phyloP scores from a whole-genome alignment of 2,888 invertebrate species.

The Gonocerus acuteangulatus region DNA sequence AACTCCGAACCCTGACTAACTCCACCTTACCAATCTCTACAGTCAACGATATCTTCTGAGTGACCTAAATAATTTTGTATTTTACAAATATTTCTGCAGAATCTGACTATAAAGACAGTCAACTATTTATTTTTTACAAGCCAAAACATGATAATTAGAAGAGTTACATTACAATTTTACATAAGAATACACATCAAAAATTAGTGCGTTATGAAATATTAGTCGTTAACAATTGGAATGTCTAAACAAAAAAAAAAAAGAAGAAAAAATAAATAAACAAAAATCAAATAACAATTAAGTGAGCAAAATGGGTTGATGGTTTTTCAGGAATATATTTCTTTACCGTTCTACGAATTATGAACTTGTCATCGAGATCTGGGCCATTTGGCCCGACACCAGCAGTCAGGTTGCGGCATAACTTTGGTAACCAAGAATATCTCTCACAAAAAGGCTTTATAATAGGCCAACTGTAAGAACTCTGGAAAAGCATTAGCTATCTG shows the following conservation, averaged over 20 bases:
- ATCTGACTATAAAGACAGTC: no score
- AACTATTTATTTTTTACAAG: no score
- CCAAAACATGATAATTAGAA: no score
- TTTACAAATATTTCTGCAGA: no score
- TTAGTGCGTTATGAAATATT: background rate
- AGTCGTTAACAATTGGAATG: background rate
- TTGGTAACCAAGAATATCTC: slow-evolving; percentile 38
- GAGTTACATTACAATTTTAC: no score
- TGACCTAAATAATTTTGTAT: no score
- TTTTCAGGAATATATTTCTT: slow-evolving; percentile 31
- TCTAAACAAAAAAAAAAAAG: background rate
- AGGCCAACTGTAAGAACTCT: slow-evolving; percentile 53
- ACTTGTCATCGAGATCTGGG: slow-evolving; percentile 43
- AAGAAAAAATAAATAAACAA: slow-evolving; percentile 11
- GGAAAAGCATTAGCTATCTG: slow-evolving; percentile 39
- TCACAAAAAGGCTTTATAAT: slow-evolving; percentile 39
- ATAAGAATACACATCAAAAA: no score
- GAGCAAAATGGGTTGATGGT: slow-evolving; percentile 21
- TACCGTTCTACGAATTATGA: slow-evolving; percentile 43
- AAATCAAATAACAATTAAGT: background rate
- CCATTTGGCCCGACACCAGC: slow-evolving; percentile 24
- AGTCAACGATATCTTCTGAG: no score
- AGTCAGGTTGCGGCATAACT: slow-evolving; percentile 37
- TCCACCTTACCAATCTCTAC: no score
- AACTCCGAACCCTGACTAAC: no score